Base-by-base conservation (phyloP, 2,888 invertebrate genomes). In the Pimpla rufipes region DNA sequence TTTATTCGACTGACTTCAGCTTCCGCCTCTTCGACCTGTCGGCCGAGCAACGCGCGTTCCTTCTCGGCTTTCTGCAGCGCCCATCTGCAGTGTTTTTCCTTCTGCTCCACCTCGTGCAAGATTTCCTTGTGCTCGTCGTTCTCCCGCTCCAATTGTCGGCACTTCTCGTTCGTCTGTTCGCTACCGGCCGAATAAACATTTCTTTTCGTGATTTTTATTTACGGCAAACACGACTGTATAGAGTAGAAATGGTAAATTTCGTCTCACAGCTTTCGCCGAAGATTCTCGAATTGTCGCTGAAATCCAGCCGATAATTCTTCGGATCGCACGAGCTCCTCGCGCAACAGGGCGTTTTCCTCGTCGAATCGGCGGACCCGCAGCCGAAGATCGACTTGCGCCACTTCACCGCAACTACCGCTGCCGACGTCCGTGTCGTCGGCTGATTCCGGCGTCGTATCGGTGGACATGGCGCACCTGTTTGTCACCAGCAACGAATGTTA, bases 101-200 rank as follows among this genome's bases (percentile, higher is more conserved):
- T 84, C 42, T 81, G 35, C 21, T 87, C 84, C 18, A 74, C 59
- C 5, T 84, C 84, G 47, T 64, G 37, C n/a, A 89, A 45, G 21
- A 85, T 50, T 47, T 88, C 87, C 13, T 83, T 86, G 18, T 85
- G 85, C n/a, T 89, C 87, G 66, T 90, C 89, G 79, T 87, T 87
- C 67, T 90, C 89, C 40, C 83, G 85, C 78, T 85, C 81, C 42
- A 89, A 59, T 16, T 83, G 78, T 50, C 70, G 79, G 67, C 70
- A 88, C 74, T 86, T 86, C 42, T 87, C 85, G 29, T 55, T 88
- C 42, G 82, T 70, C 55, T 85, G 76, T 11, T 89, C 87, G 42
- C 89, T 89, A 68, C 23, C 21, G 29, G 21, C 10, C 16, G 16
- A 62, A 40, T 18, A 13, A 45, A 66, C 11, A 23, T 40, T 16